Evolutionary conservation across 1,140 invertebrate species (phyloP).

Genomic region (Orussus abietinus): DNA sequence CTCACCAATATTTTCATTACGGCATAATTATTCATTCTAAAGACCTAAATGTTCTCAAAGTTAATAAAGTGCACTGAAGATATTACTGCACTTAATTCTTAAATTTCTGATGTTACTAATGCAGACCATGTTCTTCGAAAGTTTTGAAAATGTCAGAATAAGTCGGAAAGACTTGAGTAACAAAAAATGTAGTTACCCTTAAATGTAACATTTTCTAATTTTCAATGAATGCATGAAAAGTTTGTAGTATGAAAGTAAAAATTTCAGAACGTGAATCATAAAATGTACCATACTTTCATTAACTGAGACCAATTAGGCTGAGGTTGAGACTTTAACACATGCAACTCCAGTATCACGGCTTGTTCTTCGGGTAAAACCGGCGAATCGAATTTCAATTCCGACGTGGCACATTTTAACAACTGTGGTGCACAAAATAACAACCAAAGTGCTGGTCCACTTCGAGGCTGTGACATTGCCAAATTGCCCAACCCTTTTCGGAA

Average conservation of each 20-base stretch:
- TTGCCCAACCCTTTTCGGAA: conserved; percentile 58
- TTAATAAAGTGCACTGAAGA: no score
- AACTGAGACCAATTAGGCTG: conserved; percentile 70
- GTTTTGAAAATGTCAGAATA: no score
- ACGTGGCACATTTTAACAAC: conserved; percentile 55
- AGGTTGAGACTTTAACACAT: conserved; percentile 69
- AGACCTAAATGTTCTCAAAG: no score
- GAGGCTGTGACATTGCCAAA: conserved; percentile 53
- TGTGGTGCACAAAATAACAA: conserved; percentile 62
- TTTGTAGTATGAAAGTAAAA: conserved; percentile 3
- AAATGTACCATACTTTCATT: conserved; percentile 57
- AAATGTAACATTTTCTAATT: no score
- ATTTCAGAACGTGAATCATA: conserved; percentile 4
- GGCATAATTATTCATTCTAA: conserved; percentile 63
- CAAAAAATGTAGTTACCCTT: no score
- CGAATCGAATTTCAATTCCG: conserved; percentile 42
- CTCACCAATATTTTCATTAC: conserved; percentile 41
- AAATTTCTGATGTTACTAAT: no score
- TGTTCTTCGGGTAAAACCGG: conserved; percentile 56
- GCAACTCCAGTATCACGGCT: conserved; percentile 64
- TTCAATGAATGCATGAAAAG: no score
- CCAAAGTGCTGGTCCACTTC: conserved; percentile 60
- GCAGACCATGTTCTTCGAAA: no score
- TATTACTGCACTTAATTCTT: no score
- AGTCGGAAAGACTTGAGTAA: no score